Evolutionary conservation across 2,888 invertebrate genomes (phyloP).

Genomic region (Drosophila histrio): DNA sequence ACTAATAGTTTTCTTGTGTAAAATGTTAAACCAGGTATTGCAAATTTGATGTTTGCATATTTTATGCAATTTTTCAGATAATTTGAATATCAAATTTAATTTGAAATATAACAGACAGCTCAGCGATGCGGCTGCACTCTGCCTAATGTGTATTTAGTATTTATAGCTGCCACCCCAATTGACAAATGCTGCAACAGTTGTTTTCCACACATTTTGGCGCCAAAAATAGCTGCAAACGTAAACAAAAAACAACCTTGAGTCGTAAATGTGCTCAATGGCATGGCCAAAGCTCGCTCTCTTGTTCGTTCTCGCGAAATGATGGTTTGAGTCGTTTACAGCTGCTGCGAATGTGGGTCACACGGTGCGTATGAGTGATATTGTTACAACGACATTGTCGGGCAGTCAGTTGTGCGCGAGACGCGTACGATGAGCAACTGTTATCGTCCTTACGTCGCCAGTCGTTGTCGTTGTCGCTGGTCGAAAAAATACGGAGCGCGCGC

Average conservation of each 20-base stretch:
- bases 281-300: constrained; percentile 16
- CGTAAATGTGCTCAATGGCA: constrained; percentile 29
- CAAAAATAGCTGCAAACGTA: constrained; percentile 71
- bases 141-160: constrained; percentile 21
- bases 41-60: neutral
- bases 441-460: constrained; percentile 6
- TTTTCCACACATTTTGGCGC: constrained; percentile 62
- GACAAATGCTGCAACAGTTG: constrained; percentile 64
- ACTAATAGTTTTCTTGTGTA: neutral
- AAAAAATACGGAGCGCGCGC: constrained; percentile 56
- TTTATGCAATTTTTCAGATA: neutral
- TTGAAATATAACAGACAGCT: neutral
- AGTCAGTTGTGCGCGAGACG: constrained; percentile 36
- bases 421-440: constrained; percentile 25
- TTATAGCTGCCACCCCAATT: constrained; percentile 26
- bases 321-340: constrained; percentile 34
- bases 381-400: neutral
- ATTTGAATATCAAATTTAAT: neutral
- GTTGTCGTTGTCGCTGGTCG: constrained; percentile 5
- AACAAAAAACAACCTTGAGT: constrained; percentile 47
- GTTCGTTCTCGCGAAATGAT: constrained; percentile 1
- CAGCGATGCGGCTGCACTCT: constrained; percentile 28
- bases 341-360: constrained; percentile 66
- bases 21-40: too few relatives aligned
- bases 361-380: constrained; percentile 63